These are phyloP conservation scores for Xenopus laevis DNA, from an alignment of 2,113 vertebrate genomes.

Conservation along the genomic window DNA sequence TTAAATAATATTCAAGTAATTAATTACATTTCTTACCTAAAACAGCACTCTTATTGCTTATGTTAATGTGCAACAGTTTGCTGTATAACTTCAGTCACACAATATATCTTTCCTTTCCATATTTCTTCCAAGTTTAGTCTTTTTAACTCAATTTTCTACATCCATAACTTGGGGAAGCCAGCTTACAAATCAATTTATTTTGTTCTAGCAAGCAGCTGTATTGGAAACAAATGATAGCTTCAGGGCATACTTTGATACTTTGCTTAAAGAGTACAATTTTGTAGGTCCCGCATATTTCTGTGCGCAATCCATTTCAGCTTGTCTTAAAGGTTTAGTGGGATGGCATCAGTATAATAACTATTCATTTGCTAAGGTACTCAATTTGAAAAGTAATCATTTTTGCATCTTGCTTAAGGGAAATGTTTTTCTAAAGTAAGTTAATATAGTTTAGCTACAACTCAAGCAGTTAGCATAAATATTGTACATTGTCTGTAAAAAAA, in stretches of 20 bases:
- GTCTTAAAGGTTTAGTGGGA: conserved; percentile 28
- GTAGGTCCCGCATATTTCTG: not conserved
- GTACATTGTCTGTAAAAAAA: too few relatives aligned
- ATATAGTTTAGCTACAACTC: not conserved
- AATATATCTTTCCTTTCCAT: not conserved
- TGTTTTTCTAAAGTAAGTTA: conserved; percentile 32
- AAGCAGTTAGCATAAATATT: too few relatives aligned
- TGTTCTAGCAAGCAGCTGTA: not conserved
- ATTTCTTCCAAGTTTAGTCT: not conserved
- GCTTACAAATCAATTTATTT: conserved; percentile 24
- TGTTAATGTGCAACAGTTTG: too few relatives aligned
- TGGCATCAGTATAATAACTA: conserved; percentile 35
- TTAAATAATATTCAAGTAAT: too few relatives aligned
- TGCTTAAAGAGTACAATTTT: not conserved
- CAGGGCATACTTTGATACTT: not conserved
- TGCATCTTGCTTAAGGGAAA: conserved; percentile 31
- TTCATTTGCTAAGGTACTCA: conserved; percentile 35
- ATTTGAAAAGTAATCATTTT: conserved; percentile 31
- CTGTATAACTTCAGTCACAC: too few relatives aligned
- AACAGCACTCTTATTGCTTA: too few relatives aligned
- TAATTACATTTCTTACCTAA: too few relatives aligned
- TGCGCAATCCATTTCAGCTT: not conserved
- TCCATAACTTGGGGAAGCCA: not conserved
- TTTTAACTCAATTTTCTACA: conserved; percentile 1
- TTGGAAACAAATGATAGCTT: not conserved